Evolutionary conservation across 2,113 vertebrate species (phyloP).

Genomic region (Platichthys stellatus): DNA sequence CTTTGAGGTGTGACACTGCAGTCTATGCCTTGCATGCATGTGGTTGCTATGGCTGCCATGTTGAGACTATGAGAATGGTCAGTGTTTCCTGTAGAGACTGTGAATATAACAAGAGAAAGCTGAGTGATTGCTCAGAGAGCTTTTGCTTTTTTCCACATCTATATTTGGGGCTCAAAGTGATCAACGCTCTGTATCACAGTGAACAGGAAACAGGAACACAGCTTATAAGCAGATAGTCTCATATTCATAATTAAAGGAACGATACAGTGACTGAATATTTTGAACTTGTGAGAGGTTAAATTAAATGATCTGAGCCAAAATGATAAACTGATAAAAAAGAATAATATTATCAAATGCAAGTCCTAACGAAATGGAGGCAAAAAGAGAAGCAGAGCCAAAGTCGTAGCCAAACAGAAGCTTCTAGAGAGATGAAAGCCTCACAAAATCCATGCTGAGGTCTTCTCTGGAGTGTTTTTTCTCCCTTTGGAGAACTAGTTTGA

Average conservation of each 20-base stretch:
- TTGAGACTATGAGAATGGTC: not conserved
- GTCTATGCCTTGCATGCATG: not conserved
- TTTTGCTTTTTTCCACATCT: not conserved
- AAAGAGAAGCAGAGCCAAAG: slow-evolving; percentile 37
- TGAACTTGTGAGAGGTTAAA: not conserved
- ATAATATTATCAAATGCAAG: not conserved
- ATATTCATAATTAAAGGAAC: not conserved
- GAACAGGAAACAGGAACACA: not conserved
- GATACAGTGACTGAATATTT: rapidly evolving
- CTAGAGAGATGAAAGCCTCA: slow-evolving; percentile 45
- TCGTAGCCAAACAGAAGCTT: slow-evolving; percentile 37
- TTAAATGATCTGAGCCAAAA: not conserved
- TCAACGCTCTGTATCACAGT: not conserved
- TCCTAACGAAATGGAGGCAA: slow-evolving; percentile 16
- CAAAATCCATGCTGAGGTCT: slow-evolving; percentile 48
- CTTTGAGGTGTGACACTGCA: not conserved
- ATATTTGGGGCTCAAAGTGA: too few species aligned
- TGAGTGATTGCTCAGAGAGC: not conserved
- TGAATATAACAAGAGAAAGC: not conserved
- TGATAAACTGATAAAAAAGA: not conserved
- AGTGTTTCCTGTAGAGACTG: not conserved
- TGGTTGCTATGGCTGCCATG: not conserved
- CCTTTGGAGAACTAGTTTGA: slow-evolving; percentile 59
- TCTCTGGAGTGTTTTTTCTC: slow-evolving; percentile 29
- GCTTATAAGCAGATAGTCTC: not conserved